Conservation (phyloP, 2,888 invertebrate species). For the Erebia aethiops region DNA sequence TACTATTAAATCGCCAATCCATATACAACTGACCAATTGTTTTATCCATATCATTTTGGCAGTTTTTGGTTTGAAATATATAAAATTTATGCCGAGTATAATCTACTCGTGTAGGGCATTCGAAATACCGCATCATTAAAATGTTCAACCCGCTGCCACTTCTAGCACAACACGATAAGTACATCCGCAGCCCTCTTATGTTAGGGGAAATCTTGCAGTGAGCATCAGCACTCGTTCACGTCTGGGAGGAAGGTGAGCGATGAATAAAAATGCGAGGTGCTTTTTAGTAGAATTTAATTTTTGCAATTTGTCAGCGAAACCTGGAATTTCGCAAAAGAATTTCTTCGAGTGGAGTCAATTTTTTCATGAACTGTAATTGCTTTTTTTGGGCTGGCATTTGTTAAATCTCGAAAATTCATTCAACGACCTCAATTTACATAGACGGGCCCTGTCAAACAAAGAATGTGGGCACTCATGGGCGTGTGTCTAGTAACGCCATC, state of each 20-base stretch:
- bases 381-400: slow-evolving; percentile 27
- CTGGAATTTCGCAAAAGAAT: slow-evolving; percentile 37
- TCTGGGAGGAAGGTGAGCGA: slow-evolving; percentile 61
- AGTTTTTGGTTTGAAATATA: no score
- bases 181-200: slow-evolving; percentile 49
- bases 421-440: no score
- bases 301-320: slow-evolving; percentile 43
- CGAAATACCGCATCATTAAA: slow-evolving; percentile 1
- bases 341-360: slow-evolving; percentile 42
- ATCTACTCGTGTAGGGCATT: background rate
- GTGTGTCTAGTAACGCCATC: no score
- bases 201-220: slow-evolving; percentile 71
- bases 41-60: no score
- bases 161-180: slow-evolving; percentile 44
- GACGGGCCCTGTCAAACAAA: no score
- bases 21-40: no score
- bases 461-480: no score
- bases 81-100: background rate
- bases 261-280: slow-evolving; percentile 63
- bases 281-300: slow-evolving; percentile 57
- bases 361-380: slow-evolving; percentile 34
- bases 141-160: slow-evolving; percentile 25
- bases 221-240: slow-evolving; percentile 71
- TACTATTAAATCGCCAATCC: no score
- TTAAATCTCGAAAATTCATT: slow-evolving; percentile 14